Conservation (phyloP, 35 echinoderm and acorn worm genomes). For the Lytechinus variegatus region DNA sequence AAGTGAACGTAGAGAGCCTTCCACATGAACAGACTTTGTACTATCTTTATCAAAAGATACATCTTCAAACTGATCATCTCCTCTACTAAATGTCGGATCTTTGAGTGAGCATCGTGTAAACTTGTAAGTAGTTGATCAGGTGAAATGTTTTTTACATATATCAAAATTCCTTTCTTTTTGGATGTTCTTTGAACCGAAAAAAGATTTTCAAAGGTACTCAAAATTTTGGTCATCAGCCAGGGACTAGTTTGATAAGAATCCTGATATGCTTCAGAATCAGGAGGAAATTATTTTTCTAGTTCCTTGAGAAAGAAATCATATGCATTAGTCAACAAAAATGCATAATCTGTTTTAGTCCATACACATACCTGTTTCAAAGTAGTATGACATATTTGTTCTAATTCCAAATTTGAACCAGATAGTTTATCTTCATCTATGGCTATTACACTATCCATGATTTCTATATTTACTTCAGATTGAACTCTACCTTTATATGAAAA, state of each 20-base stretch:
- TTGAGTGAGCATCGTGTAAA: slow-evolving; percentile 43
- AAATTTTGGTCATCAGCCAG: slow-evolving; percentile 49
- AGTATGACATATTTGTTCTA: slow-evolving; percentile 26
- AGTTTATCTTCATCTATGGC: slow-evolving; percentile 22
- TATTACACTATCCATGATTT: slow-evolving; percentile 46
- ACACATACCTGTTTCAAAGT: slow-evolving; percentile 42
- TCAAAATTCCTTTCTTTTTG: slow-evolving; percentile 48
- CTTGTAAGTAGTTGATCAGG: slow-evolving; percentile 32
- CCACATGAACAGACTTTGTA: slow-evolving; percentile 10
- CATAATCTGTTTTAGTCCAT: slow-evolving; percentile 48
- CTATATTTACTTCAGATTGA: slow-evolving; percentile 23
- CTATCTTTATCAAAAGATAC: slow-evolving; percentile 8
- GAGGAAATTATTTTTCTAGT: slow-evolving; percentile 27
- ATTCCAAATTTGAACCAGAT: slow-evolving; percentile 18
- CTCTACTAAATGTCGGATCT: slow-evolving; percentile 34
- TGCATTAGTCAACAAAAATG: slow-evolving; percentile 52
- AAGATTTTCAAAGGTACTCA: slow-evolving; percentile 46
- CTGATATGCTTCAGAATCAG: slow-evolving; percentile 39
- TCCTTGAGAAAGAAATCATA: slow-evolving; percentile 37
- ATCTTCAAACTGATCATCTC: slow-evolving; percentile 43
- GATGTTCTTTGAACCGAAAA: slow-evolving; percentile 41
- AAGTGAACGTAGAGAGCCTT: slow-evolving; percentile 41
- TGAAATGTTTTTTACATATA: slow-evolving; percentile 20
- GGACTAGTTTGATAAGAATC: slow-evolving; percentile 16
- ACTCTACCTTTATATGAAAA: slow-evolving; percentile 36